phyloP scores from a whole-genome alignment of 2,888 invertebrate species.

The Tipula lateralis region DNA sequence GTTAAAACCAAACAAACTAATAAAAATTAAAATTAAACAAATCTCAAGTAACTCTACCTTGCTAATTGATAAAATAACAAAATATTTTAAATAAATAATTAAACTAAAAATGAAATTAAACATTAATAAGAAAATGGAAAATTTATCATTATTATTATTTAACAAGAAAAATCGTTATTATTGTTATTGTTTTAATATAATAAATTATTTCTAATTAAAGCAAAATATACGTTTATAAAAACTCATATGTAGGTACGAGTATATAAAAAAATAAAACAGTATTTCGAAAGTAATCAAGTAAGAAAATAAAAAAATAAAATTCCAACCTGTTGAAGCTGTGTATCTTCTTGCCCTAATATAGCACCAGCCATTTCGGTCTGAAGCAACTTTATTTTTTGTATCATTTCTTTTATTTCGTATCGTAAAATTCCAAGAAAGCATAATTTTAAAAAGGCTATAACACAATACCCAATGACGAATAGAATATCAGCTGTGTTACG shows the following conservation, averaged over 20 bases:
- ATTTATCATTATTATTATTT: not conserved
- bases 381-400: constrained; percentile 80
- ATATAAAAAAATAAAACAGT: not conserved
- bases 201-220: not conserved
- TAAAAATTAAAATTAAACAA: not conserved
- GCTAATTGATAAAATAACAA: not conserved
- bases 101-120: not conserved
- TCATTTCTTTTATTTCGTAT: constrained; percentile 86
- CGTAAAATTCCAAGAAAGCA: constrained; percentile 83
- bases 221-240: not conserved
- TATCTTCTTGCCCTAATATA: constrained; percentile 45
- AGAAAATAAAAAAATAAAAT: not conserved
- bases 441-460: constrained; percentile 81
- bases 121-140: constrained; percentile 14
- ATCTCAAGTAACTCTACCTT: not conserved
- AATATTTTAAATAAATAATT: not conserved
- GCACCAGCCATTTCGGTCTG: constrained; percentile 60
- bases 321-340: constrained; percentile 36
- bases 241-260: not conserved
- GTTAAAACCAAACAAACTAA: not conserved
- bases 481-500: constrained; percentile 74
- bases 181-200: not conserved
- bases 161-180: not conserved
- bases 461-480: constrained; percentile 79
- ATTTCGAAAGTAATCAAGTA: not conserved